Evolutionary conservation across 2,797 vertebrate genomes (phyloP).

Genomic region (Masticophis lateralis): DNA sequence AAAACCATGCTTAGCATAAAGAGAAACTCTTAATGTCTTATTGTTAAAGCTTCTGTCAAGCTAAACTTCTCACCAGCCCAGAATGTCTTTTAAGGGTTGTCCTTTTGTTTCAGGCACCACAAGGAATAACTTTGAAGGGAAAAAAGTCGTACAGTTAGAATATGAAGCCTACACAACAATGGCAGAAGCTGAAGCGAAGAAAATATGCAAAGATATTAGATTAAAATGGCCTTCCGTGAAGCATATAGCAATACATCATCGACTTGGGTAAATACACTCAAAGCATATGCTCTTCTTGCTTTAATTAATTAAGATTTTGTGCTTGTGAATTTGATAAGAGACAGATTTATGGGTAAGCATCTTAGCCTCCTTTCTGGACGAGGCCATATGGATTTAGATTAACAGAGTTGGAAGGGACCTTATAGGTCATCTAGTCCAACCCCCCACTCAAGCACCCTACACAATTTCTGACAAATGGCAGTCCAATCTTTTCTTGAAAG

Average conservation of each 20-base stretch:
- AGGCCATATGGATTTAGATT: neutral
- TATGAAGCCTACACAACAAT: constrained; percentile 90
- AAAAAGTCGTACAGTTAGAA: constrained; percentile 83
- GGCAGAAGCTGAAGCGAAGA: constrained; percentile 85
- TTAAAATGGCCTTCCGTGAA: constrained; percentile 79
- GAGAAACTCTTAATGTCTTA: neutral
- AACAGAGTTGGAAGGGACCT: no score
- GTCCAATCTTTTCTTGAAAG: no score
- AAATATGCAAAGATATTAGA: constrained; percentile 81
- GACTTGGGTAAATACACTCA: constrained; percentile 81
- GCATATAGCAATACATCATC: constrained; percentile 85
- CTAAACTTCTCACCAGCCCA: neutral
- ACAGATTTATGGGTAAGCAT: neutral
- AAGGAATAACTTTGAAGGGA: constrained; percentile 82
- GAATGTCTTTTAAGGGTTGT: neutral
- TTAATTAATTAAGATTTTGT: neutral
- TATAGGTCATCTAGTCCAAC: no score
- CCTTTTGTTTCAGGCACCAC: constrained; percentile 79
- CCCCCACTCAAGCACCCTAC: no score
- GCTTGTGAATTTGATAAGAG: neutral
- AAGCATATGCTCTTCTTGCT: neutral
- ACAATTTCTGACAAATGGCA: no score
- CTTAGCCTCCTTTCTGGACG: neutral
- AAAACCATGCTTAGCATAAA: neutral
- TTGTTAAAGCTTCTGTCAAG: neutral